Conservation (phyloP, 2,888 invertebrate genomes). For the Pelosia muscerda region DNA sequence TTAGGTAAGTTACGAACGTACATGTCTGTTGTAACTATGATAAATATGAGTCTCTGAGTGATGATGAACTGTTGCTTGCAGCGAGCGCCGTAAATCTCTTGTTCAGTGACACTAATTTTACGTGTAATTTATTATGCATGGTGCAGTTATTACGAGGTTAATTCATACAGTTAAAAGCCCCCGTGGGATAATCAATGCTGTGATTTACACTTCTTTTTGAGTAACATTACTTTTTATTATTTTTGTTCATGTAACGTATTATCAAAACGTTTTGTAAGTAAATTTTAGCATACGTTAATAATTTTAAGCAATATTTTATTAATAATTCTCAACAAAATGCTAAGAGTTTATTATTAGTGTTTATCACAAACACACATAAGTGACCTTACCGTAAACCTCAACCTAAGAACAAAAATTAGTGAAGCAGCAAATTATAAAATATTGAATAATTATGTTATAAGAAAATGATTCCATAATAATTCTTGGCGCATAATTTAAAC, state of each 20-base stretch:
- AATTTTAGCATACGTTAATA: too few relatives aligned
- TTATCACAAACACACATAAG: too few relatives aligned
- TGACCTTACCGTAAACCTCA: too few relatives aligned
- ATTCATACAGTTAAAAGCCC: neutral
- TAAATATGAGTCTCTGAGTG: slow-evolving; percentile 45
- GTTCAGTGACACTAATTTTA: slow-evolving; percentile 31
- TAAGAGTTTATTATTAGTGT: too few relatives aligned
- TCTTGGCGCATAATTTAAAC: slow-evolving; percentile 28
- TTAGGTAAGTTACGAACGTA: slow-evolving; percentile 41
- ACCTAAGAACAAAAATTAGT: too few relatives aligned
- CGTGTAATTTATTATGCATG: slow-evolving; percentile 28
- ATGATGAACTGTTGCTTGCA: slow-evolving; percentile 42
- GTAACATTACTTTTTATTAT: too few relatives aligned
- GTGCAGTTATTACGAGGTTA: neutral
- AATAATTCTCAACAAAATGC: too few relatives aligned
- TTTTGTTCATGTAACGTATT: too few relatives aligned
- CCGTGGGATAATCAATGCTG: neutral
- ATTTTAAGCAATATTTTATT: too few relatives aligned
- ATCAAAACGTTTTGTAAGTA: too few relatives aligned
- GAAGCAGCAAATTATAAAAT: neutral
- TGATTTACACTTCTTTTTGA: neutral
- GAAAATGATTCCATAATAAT: slow-evolving; percentile 32
- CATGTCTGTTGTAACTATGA: slow-evolving; percentile 35
- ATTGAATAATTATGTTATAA: neutral
- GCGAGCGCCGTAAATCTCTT: slow-evolving; percentile 27